These are phyloP conservation scores for Tipula unca DNA, from an alignment of 2,888 invertebrate species.

Conservation along the genomic window DNA sequence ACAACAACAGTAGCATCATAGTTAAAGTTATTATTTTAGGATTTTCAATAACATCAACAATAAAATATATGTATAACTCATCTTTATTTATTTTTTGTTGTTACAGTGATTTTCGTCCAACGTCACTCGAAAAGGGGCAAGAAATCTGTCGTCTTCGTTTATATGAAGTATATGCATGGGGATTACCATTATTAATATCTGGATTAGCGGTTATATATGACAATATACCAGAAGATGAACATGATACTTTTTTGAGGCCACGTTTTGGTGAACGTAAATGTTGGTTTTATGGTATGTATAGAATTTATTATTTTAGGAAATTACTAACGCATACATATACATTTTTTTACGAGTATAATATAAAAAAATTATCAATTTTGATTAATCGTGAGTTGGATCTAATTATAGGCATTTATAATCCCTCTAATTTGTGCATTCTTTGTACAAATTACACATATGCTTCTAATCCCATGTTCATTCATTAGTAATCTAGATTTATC, in stretches of 20 bases:
- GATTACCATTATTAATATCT: conserved; percentile 68
- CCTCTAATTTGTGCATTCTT: too few relatives aligned
- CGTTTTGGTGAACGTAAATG: conserved; percentile 70
- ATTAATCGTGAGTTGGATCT: too few relatives aligned
- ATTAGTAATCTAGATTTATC: too few relatives aligned
- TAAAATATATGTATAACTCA: neutral
- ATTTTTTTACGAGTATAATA: too few relatives aligned
- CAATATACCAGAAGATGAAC: conserved; percentile 50
- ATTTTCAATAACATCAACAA: neutral
- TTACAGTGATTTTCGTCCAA: conserved; percentile 72
- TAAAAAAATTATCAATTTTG: neutral
- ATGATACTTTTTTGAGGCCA: conserved; percentile 58
- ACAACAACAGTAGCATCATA: neutral
- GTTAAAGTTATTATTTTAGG: neutral
- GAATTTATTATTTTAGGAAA: neutral
- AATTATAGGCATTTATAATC: too few relatives aligned
- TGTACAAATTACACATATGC: too few relatives aligned
- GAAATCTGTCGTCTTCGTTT: conserved; percentile 69
- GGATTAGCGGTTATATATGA: conserved; percentile 66
- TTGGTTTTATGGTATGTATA: conserved; percentile 69
- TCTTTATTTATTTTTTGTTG: conserved; percentile 28
- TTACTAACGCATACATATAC: neutral
- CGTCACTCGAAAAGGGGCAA: conserved; percentile 76
- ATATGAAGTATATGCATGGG: conserved; percentile 81
- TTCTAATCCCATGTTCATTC: too few relatives aligned